Percentiles rank a stretch among this genome's conserved stretches.
These are phyloP conservation scores for Torymus aiolomorphi DNA, from an alignment of 2,888 invertebrate genomes.

Conservation along the genomic window DNA sequence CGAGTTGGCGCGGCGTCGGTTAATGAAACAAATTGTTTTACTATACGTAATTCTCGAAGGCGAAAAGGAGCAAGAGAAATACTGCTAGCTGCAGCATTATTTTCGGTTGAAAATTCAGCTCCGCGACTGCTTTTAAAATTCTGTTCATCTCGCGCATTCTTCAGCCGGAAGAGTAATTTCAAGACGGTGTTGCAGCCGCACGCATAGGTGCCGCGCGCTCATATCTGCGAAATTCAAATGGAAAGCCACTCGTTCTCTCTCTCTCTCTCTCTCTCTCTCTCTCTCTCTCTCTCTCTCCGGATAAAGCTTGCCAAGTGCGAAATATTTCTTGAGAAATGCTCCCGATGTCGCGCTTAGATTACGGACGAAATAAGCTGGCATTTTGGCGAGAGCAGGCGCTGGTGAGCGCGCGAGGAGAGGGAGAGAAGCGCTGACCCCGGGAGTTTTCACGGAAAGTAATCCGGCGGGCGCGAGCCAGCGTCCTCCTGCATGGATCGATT, in stretches of 20 bases:
- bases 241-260: conserved; percentile 13
- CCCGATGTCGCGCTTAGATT: conserved; percentile 41
- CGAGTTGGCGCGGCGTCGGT: background rate
- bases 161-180: conserved; percentile 6
- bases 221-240: conserved; percentile 22
- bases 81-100: background rate
- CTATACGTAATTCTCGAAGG: background rate
- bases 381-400: conserved; percentile 3
- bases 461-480: conserved; percentile 27
- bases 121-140: too few relatives aligned
- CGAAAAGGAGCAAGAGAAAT: background rate
- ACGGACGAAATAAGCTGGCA: conserved; percentile 37
- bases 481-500: conserved; percentile 49
- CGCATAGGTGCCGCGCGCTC: background rate
- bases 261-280: too few relatives aligned
- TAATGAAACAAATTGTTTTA: conserved; percentile 25
- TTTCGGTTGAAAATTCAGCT: too few relatives aligned
- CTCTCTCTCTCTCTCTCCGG: too few relatives aligned
- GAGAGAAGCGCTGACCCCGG: conserved; percentile 41
- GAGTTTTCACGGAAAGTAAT: conserved; percentile 51
- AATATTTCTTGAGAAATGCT: conserved; percentile 31
- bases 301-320: background rate
- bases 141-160: background rate
- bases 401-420: background rate
- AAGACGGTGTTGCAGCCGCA: background rate